Conservation (phyloP, 2,113 vertebrate genomes). For the Sphaerodactylus townsendi region DNA sequence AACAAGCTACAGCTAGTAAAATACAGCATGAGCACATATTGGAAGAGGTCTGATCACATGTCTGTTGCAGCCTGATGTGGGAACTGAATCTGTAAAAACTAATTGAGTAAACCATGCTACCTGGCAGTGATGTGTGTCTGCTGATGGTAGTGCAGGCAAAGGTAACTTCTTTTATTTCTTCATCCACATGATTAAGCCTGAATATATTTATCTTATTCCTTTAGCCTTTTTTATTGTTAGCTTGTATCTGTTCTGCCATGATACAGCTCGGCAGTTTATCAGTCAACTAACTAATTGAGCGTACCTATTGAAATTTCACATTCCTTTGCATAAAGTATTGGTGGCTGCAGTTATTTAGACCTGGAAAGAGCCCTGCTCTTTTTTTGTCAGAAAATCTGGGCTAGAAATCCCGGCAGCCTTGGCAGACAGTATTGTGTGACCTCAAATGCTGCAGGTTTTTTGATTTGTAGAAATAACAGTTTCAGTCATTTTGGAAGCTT, state of each 20-base stretch:
- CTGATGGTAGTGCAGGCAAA: neutral
- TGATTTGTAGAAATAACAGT: neutral
- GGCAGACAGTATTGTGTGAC: constrained; percentile 16
- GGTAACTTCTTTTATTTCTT: neutral
- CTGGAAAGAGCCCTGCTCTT: constrained; percentile 18
- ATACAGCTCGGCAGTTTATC: neutral
- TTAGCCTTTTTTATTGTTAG: neutral
- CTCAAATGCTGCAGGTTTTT: neutral
- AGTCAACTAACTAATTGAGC: neutral
- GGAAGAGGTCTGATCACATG: too few relatives aligned
- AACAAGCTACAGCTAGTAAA: too few relatives aligned
- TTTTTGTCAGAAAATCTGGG: constrained; percentile 4
- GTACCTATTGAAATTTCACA: constrained; percentile 15
- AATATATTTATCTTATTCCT: neutral
- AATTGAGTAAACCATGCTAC: neutral
- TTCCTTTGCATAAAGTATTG: neutral
- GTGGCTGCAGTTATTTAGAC: neutral
- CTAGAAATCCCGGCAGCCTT: constrained; percentile 1
- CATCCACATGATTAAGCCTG: neutral
- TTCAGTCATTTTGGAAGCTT: constrained; percentile 40
- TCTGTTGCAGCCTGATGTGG: too few relatives aligned
- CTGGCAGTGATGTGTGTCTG: neutral
- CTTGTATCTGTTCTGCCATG: neutral
- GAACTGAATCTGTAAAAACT: neutral
- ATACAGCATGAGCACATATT: too few relatives aligned